Percentiles rank a stretch among this genome's conserved stretches.
Conservation (phyloP, 2,113 vertebrate genomes). For the Nothoprocta perdicaria region DNA sequence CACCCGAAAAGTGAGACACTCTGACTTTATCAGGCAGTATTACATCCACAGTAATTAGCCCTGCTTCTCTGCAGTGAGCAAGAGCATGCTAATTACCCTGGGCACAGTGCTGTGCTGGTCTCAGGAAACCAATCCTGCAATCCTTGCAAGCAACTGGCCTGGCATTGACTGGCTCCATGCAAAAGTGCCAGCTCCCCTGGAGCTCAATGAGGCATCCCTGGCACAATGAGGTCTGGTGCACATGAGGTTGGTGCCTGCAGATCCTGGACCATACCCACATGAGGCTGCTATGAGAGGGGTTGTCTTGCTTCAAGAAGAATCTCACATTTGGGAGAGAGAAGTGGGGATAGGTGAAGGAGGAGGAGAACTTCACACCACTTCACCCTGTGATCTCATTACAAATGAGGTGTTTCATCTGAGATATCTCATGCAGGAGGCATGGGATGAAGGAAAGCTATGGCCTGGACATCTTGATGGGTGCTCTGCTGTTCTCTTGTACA, state of each 20-base stretch:
- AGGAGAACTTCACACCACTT: neutral
- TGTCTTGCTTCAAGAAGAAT: neutral
- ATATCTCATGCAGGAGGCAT: neutral
- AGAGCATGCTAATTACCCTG: neutral
- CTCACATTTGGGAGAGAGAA: neutral
- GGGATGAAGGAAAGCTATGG: neutral
- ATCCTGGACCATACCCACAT: accelerated
- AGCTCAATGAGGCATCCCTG: neutral
- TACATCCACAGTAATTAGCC: constrained; percentile 13
- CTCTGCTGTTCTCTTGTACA: neutral
- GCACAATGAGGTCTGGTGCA: neutral
- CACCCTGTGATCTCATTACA: neutral
- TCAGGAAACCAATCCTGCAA: neutral
- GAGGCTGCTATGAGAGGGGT: neutral
- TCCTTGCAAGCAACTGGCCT: neutral
- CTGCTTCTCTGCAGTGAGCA: neutral
- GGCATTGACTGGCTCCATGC: neutral
- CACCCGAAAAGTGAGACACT: neutral
- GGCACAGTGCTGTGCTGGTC: neutral
- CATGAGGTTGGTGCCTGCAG: accelerated
- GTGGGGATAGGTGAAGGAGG: neutral
- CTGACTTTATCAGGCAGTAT: neutral
- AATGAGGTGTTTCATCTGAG: neutral
- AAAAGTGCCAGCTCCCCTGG: neutral
- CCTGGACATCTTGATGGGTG: neutral